phyloP scores from a whole-genome alignment of 2,888 invertebrate genomes.

The Drosophila koepferae region DNA sequence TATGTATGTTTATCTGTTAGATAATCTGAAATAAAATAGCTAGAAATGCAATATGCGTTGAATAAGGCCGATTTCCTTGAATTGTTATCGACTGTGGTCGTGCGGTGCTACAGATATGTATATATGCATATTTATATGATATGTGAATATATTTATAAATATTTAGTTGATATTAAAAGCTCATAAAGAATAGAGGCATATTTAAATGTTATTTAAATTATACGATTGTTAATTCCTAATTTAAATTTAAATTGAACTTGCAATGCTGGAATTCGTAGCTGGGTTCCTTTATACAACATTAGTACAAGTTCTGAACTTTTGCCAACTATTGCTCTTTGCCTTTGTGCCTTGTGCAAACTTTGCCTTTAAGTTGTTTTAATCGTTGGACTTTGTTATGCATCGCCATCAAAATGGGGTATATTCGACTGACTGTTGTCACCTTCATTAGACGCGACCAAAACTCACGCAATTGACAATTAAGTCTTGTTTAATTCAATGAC shows the following conservation, averaged over 20 bases:
- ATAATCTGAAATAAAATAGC: neutral
- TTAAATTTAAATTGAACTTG: neutral
- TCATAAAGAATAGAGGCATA: neutral
- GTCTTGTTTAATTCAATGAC: neutral
- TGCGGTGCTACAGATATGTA: neutral
- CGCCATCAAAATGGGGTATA: neutral
- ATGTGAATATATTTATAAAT: neutral
- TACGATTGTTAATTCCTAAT: neutral
- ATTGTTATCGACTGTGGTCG: neutral
- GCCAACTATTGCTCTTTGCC: conserved; percentile 11
- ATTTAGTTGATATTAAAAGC: neutral
- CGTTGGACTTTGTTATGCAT: neutral
- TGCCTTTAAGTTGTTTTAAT: conserved; percentile 23
- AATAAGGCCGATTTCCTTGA: neutral
- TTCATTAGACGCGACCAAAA: neutral
- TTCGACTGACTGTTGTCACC: neutral
- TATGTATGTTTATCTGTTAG: neutral
- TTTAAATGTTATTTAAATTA: neutral
- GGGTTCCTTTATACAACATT: conserved; percentile 8
- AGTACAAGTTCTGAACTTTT: conserved; percentile 13
- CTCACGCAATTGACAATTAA: conserved; percentile 1
- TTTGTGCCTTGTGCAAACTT: conserved; percentile 22
- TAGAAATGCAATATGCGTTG: neutral
- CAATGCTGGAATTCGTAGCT: neutral
- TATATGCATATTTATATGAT: too few species aligned